These are phyloP conservation scores for Beris morrisii DNA, from an alignment of 2,888 invertebrate species.

Conservation along the genomic window DNA sequence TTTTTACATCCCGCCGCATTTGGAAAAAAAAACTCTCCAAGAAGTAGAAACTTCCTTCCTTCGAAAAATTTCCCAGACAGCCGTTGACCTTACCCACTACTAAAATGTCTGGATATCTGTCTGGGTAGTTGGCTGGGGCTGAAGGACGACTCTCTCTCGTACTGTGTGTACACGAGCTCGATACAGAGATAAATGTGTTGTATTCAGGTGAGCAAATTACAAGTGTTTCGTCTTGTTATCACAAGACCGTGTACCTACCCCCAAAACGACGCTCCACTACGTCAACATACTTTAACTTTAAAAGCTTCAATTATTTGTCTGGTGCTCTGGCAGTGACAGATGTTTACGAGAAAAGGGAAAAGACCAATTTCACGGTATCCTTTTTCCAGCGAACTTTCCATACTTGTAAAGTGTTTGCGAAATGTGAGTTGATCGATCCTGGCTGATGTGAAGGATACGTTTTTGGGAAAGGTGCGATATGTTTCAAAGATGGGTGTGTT, in stretches of 20 bases:
- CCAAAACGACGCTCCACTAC: slow-evolving; percentile 6
- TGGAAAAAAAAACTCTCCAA: too few relatives aligned
- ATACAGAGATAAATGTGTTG: slow-evolving; percentile 27
- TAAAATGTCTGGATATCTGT: not conserved
- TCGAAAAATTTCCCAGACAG: slow-evolving; percentile 18
- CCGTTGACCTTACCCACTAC: slow-evolving; percentile 25
- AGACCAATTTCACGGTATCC: slow-evolving; percentile 21
- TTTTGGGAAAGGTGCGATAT: too few relatives aligned
- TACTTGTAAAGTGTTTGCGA: slow-evolving; percentile 15
- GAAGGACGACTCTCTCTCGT: not conserved
- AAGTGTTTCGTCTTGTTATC: slow-evolving; percentile 17
- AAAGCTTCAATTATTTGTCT: slow-evolving; percentile 27
- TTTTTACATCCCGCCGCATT: too few relatives aligned
- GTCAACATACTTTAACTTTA: slow-evolving; percentile 9
- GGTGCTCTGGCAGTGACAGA: slow-evolving; percentile 27
- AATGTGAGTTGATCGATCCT: too few relatives aligned
- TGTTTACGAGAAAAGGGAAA: slow-evolving; percentile 26
- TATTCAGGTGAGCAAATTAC: slow-evolving; percentile 31
- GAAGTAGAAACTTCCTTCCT: too few relatives aligned
- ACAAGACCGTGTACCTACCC: not conserved
- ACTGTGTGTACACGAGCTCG: not conserved
- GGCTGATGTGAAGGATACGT: too few relatives aligned
- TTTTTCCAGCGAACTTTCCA: slow-evolving; percentile 25
- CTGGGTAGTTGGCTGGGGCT: not conserved
- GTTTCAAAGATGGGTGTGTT: too few relatives aligned